Conservation (phyloP, 2,113 vertebrate genomes). For the Balaeniceps rex region DNA sequence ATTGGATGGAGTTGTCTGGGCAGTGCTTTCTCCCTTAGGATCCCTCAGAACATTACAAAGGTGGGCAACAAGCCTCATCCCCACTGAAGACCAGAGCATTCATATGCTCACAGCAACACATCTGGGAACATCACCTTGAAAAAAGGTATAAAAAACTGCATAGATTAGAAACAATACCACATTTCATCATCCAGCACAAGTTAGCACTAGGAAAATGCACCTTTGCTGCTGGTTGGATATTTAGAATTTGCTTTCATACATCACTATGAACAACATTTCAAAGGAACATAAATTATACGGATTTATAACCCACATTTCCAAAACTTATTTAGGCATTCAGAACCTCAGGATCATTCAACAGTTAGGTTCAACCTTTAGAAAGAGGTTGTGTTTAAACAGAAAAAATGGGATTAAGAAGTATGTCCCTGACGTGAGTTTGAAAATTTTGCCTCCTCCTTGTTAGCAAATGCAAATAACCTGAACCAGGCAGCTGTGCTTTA, state of each 20-base stretch:
- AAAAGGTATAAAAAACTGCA: neutral
- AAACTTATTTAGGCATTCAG: neutral
- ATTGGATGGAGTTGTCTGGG: neutral
- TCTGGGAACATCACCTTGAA: neutral
- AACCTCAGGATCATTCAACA: neutral
- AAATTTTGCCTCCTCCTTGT: neutral
- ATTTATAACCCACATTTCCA: neutral
- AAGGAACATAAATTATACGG: neutral
- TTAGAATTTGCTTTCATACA: neutral
- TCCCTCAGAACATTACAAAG: neutral
- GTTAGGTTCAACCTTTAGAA: neutral
- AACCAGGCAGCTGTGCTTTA: neutral
- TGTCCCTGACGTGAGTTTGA: neutral
- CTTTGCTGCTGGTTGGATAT: neutral
- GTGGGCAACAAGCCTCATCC: neutral
- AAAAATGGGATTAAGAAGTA: neutral
- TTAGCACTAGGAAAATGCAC: neutral
- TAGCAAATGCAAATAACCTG: neutral
- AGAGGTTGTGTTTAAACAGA: neutral
- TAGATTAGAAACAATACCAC: neutral
- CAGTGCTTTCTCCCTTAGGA: neutral
- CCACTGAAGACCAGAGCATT: neutral
- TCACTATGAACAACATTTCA: neutral
- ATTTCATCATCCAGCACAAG: neutral
- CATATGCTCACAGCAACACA: neutral